Base-by-base conservation (phyloP, 2,888 invertebrate genomes). In the Mythimna loreyi region DNA sequence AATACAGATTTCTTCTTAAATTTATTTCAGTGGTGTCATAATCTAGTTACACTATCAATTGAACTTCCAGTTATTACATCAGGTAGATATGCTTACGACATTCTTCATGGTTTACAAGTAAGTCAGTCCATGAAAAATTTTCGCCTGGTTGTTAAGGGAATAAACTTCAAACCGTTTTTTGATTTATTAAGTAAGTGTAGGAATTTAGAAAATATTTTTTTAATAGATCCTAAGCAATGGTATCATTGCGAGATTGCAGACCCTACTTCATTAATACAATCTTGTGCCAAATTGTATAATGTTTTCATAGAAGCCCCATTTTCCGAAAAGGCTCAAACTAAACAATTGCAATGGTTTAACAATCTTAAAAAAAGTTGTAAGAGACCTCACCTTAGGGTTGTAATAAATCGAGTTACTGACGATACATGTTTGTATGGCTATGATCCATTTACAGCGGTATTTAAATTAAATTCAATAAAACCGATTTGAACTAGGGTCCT, bases 181-280 rank as follows among this genome's bases (percentile, higher is more conserved):
- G 72, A 83, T 55, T 83, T 88, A 59, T 84, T 94, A 67, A 88
- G 90, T 66, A 87, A 91, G 80, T 92, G 93, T 86, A 80, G 64
- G 33, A 86, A 80, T 33, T 84, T 95, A 78, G 93, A 94, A 88
- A 94, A 93, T 86, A 85, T 95, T 72, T 84, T 90, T 80, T 72
- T 94, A 56, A 43, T 85, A 6, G 93, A 94, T 72, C 33, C 53
- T 0, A 77, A 63, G 59, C 57, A 65, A 53, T 45, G 81, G 87
- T 21, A 74, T 56, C 63, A 87, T 73, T 80, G 87, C 49, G 56
- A 53, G 23, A 53, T 92, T 25, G 82, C 84, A 33, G 83, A 92
- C 81, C 90, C 92, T 57, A 84, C 73, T 28, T 28, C 80, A 40
- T 64, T 95, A 58, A 85, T 94, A 66, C 78, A 89, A 66, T 85